Conservation (phyloP, 2,113 vertebrate species). For the Cyphomyrus plagiostoma region DNA sequence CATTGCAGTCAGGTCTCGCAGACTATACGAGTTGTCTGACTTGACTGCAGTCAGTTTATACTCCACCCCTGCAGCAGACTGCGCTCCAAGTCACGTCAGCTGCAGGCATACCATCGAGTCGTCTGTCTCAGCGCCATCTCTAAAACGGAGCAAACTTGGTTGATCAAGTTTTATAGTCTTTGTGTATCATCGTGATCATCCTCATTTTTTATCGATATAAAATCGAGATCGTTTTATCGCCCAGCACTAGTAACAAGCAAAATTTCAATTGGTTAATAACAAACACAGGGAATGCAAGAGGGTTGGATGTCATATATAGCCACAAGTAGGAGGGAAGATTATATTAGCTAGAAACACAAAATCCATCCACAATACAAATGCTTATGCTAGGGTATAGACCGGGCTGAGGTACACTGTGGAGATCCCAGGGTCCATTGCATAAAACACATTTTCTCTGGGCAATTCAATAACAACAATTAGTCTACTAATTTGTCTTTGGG, state of each 20-base stretch:
- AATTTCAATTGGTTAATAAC: neutral
- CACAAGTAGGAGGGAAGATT: neutral
- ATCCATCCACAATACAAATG: neutral
- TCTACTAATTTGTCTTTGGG: neutral
- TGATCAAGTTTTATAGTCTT: too few species aligned
- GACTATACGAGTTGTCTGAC: too few species aligned
- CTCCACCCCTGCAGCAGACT: too few species aligned
- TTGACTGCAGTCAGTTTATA: too few species aligned
- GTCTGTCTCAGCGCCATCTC: too few species aligned
- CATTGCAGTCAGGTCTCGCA: too few species aligned
- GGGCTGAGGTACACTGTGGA: neutral
- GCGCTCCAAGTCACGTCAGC: too few species aligned
- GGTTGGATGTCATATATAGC: neutral
- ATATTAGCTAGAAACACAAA: neutral
- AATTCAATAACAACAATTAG: neutral
- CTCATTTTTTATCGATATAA: too few species aligned
- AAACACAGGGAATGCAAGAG: neutral
- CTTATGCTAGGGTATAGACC: neutral
- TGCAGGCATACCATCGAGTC: too few species aligned
- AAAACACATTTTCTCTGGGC: neutral
- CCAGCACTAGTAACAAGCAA: neutral
- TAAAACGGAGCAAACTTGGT: too few species aligned
- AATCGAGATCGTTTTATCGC: too few species aligned
- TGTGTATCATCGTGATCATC: too few species aligned
- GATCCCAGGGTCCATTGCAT: neutral